Evolutionary conservation across 2,888 invertebrate species (phyloP).

Genomic region (Ophraella communa): DNA sequence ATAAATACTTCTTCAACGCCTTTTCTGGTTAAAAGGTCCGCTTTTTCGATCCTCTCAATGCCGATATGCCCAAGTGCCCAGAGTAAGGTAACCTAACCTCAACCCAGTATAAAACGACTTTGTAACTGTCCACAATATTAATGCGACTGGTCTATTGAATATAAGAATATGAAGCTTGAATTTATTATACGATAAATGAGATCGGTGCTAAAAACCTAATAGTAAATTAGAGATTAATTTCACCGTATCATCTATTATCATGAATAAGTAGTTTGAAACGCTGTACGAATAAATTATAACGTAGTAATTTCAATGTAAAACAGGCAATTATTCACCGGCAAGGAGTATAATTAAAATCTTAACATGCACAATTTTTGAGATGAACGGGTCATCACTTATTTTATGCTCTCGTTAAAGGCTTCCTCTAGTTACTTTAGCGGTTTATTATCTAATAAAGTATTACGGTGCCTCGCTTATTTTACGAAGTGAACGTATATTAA

Average conservation of each 20-base stretch:
- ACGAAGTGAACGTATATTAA: not conserved
- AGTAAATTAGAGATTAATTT: conserved; percentile 12
- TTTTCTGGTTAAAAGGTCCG: too few relatives aligned
- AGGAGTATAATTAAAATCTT: conserved; percentile 18
- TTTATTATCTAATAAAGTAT: conserved; percentile 14
- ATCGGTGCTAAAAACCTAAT: conserved; percentile 1
- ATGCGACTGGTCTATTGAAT: not conserved
- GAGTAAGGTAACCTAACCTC: too few relatives aligned
- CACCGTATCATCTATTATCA: conserved; percentile 16
- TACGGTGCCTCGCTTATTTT: not conserved
- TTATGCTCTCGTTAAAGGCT: conserved; percentile 12
- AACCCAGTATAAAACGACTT: too few relatives aligned
- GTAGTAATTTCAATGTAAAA: conserved; percentile 18
- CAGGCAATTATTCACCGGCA: conserved; percentile 16
- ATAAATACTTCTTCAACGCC: too few relatives aligned
- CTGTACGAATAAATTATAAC: conserved; percentile 16
- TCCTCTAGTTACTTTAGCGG: not conserved
- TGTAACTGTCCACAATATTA: not conserved
- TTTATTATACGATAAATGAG: conserved; percentile 1
- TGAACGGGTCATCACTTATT: conserved; percentile 16
- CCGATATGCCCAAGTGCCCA: too few relatives aligned
- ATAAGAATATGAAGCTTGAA: not conserved
- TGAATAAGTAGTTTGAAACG: conserved; percentile 16
- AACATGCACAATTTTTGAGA: conserved; percentile 21
- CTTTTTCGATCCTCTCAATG: too few relatives aligned